Conservation (phyloP, 2,797 vertebrate species). For the Hyperoplus immaculatus region DNA sequence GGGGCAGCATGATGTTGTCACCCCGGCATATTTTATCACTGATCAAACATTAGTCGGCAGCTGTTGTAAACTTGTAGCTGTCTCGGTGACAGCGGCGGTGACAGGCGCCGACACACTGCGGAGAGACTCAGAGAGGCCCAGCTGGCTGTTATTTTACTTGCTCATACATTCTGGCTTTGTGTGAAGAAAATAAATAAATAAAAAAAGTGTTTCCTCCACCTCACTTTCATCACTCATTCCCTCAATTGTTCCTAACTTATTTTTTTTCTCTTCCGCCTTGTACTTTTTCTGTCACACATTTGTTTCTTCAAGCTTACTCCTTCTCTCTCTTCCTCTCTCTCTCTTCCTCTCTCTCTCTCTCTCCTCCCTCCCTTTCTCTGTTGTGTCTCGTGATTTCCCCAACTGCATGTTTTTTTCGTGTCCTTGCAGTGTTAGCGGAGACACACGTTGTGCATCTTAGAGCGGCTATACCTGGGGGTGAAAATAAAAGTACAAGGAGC, state of each 20-base stretch:
- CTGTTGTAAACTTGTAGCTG: constrained; percentile 92
- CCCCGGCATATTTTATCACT: constrained; percentile 96
- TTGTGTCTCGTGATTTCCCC: constrained; percentile 63
- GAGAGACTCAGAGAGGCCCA: constrained; percentile 83
- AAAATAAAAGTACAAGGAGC: constrained; percentile 20
- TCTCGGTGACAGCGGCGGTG: constrained; percentile 87
- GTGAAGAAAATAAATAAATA: constrained; percentile 76
- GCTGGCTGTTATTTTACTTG: constrained; percentile 77
- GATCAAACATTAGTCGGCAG: constrained; percentile 96
- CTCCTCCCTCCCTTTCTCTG: constrained; percentile 18
- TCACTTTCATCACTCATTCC: constrained; percentile 47
- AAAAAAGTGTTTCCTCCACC: constrained; percentile 41
- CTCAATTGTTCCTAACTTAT: constrained; percentile 60
- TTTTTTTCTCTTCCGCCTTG: constrained; percentile 24
- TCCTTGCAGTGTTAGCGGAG: constrained; percentile 56
- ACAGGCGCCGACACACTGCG: constrained; percentile 84
- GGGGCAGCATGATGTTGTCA: constrained; percentile 93
- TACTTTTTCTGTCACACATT: constrained; percentile 39
- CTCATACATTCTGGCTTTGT: constrained; percentile 74
- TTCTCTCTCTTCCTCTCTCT: constrained; percentile 17
- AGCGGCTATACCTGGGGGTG: constrained; percentile 50
- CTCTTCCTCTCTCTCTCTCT: constrained; percentile 3
- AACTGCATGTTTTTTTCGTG: constrained; percentile 68
- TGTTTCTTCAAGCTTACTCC: constrained; percentile 9
- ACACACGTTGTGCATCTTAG: constrained; percentile 55